Percentiles rank a stretch among this genome's conserved stretches.
phyloP scores from a whole-genome alignment of 2,888 invertebrate genomes.

The Physocephala rufipes region DNA sequence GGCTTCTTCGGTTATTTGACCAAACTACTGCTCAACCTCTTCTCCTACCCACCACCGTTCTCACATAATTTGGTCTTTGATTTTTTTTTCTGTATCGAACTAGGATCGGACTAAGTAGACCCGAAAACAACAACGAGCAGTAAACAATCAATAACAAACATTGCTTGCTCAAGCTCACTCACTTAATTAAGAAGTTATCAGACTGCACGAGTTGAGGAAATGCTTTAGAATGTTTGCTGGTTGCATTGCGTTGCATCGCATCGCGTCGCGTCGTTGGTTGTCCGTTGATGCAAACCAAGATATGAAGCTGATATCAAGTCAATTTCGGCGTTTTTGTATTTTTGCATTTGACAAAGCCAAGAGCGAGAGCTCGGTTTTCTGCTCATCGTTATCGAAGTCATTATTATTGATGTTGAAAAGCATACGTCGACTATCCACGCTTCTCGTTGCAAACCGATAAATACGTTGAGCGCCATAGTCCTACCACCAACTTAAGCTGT shows the following conservation, averaged over 20 bases:
- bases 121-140: too few relatives aligned
- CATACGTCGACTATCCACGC: neutral
- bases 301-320: constrained; percentile 14
- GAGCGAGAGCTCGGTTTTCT: constrained; percentile 9
- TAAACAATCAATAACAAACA: too few relatives aligned
- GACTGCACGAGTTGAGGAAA: constrained; percentile 27
- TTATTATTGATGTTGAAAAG: neutral
- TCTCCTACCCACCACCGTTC: neutral
- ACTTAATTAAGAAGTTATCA: constrained; percentile 33
- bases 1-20: neutral
- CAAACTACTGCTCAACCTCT: too few relatives aligned
- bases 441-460: constrained; percentile 16
- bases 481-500: neutral
- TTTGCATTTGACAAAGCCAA: constrained; percentile 6
- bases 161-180: neutral
- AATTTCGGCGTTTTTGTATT: constrained; percentile 14
- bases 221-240: neutral
- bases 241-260: neutral
- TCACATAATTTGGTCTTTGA: neutral
- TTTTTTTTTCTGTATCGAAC: neutral
- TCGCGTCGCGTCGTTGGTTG: neutral
- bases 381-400: neutral
- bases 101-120: too few relatives aligned
- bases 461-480: neutral
- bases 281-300: constrained; percentile 2